A percentile compares a stretch with the other conserved stretches of the same genome.
These are phyloP conservation scores for Ammodramus savannarum DNA, from an alignment of 2,113 vertebrate genomes.

Conservation along the genomic window DNA sequence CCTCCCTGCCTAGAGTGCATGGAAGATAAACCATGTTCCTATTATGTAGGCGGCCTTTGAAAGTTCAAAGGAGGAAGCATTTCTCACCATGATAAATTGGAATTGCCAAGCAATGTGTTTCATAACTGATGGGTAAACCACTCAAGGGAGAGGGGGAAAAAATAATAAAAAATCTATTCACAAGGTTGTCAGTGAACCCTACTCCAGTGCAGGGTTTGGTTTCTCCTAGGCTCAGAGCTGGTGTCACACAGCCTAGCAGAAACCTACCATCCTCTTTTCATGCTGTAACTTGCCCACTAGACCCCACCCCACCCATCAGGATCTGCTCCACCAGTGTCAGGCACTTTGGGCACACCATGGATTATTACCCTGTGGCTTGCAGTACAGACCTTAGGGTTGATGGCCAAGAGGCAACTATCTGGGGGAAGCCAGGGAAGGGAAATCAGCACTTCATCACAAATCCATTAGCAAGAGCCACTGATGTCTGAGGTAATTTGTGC, in stretches of 20 bases:
- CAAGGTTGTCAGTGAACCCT: not conserved
- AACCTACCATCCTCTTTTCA: not conserved
- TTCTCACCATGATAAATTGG: constrained; percentile 13
- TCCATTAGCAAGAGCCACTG: not conserved
- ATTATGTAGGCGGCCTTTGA: not conserved
- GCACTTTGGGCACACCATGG: not conserved
- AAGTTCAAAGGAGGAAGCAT: constrained; percentile 51
- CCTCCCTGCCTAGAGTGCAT: not conserved
- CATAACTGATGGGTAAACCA: not conserved
- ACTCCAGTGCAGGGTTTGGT: not conserved
- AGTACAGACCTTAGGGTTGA: not conserved
- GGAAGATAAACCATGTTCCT: not conserved
- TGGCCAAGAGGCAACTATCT: not conserved
- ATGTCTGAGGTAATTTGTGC: not conserved
- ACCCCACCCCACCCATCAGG: not conserved
- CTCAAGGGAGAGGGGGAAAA: not conserved
- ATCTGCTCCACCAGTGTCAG: not conserved
- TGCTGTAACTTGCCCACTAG: not conserved
- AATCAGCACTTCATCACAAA: not conserved
- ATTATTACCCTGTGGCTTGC: not conserved
- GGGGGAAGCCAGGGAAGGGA: not conserved
- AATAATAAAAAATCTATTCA: not conserved
- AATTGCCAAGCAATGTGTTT: constrained; percentile 14
- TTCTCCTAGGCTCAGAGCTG: not conserved
- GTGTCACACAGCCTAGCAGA: not conserved